Evolutionary conservation across 2,797 vertebrate genomes (phyloP), one percentile per base, ranked within the genome.

Genomic region (Tympanoctomys barrerae): DNA sequence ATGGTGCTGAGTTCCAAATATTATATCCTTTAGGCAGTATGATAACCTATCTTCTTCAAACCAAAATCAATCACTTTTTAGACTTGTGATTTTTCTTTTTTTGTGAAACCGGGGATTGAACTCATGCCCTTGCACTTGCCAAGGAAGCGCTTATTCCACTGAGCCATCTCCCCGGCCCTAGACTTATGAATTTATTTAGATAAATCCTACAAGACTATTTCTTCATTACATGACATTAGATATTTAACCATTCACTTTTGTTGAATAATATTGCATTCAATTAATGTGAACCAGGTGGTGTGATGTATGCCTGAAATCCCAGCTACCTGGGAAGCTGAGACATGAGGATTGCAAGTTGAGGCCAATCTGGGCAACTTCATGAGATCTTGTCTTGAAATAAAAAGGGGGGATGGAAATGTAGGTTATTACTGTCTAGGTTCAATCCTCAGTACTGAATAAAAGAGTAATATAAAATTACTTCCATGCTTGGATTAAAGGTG

Each of bases 121-220:
- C n/a, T n/a, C n/a, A n/a, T n/a, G n/a, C n/a, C n/a, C n/a, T n/a
- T n/a, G n/a, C n/a, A n/a, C n/a, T n/a, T n/a, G n/a, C n/a, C n/a
- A n/a, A n/a, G n/a, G n/a, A n/a, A n/a, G n/a, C n/a, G n/a, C n/a
- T n/a, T n/a, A n/a, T n/a, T n/a, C n/a, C n/a, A n/a, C n/a, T n/a
- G n/a, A n/a, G n/a, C n/a, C n/a, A n/a, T n/a, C n/a, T n/a, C n/a
- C n/a, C n/a, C n/a, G n/a, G n/a, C n/a, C n/a, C n/a, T 54, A 70
- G 42, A 83, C 62, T 82, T 31, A 13, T 31, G 13, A 33, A 49
- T 85, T 78, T 90, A 86, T 57, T 52, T 89, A 78, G 7, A 21
- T 85, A 89, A 59, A 36, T 75, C 31, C 91, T 54, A 87, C 62
- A 73, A 75, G 83, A 79, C 16, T 66, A 49, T 79, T 83, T 73